Conservation (phyloP, 1,140 invertebrate species). For the Drosophila saltans region DNA sequence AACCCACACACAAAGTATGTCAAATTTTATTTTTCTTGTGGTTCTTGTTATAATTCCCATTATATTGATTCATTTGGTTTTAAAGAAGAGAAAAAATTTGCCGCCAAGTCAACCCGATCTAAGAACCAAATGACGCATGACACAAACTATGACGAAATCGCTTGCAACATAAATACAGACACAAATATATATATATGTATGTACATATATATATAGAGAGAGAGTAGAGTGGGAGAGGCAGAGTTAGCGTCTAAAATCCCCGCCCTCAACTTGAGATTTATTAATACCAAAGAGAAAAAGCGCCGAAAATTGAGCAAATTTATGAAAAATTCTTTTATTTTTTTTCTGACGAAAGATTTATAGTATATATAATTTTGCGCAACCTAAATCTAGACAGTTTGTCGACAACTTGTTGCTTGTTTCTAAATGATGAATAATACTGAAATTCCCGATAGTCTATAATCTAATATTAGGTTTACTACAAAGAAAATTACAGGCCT, state of each 20-base stretch:
- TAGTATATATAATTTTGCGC: slow-evolving; percentile 2
- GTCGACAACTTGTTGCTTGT: slow-evolving; percentile 3
- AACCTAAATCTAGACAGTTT: not conserved
- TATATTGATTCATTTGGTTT: slow-evolving; percentile 24
- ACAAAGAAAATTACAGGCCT: not conserved
- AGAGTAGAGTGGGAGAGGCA: not conserved
- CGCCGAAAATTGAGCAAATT: not conserved
- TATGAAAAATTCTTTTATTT: no score
- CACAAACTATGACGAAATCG: slow-evolving; percentile 40
- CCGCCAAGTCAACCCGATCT: slow-evolving; percentile 1
- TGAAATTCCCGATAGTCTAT: not conserved
- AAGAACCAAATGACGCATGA: slow-evolving; percentile 34
- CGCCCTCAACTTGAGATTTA: not conserved
- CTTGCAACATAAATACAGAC: slow-evolving; percentile 7
- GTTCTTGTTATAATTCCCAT: not conserved
- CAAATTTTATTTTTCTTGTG: slow-evolving; percentile 35
- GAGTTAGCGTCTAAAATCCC: not conserved
- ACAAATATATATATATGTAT: no score
- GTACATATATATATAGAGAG: no score
- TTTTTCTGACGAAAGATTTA: not conserved
- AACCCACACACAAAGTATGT: slow-evolving; percentile 8
- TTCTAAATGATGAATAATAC: not conserved
- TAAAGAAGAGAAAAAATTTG: no score
- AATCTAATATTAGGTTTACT: no score
- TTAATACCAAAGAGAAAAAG: slow-evolving; percentile 2